These are phyloP conservation scores for Lipophrys pholis DNA, from an alignment of 2,113 vertebrate species.

Conservation along the genomic window DNA sequence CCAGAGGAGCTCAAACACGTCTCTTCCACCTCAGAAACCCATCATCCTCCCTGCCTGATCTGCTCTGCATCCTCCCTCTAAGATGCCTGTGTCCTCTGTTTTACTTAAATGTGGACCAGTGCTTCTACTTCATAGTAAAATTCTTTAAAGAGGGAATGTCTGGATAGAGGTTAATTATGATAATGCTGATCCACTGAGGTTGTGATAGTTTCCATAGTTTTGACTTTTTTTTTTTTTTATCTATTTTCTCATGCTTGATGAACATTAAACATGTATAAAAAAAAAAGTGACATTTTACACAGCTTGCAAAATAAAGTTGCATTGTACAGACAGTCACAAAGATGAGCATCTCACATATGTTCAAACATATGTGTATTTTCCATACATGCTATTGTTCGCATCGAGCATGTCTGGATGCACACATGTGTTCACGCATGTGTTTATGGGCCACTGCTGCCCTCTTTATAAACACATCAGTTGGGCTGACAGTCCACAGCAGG, in stretches of 20 bases:
- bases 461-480: conserved; percentile 88
- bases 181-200: neutral
- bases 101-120: conserved; percentile 13
- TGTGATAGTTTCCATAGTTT: neutral
- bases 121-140: conserved; percentile 4
- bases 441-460: conserved; percentile 65
- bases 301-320: neutral
- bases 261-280: conserved; percentile 9
- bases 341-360: neutral
- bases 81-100: conserved; percentile 41
- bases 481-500: conserved; percentile 82
- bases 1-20: conserved; percentile 65
- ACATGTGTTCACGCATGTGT: conserved; percentile 39
- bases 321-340: neutral
- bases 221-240: neutral
- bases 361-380: conserved; percentile 36
- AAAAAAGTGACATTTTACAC: neutral
- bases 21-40: conserved; percentile 53
- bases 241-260: neutral
- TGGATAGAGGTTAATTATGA: neutral
- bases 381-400: conserved; percentile 43
- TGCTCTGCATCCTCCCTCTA: conserved; percentile 19
- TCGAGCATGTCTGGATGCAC: conserved; percentile 37
- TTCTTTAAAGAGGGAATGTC: neutral
- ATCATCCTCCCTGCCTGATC: conserved; percentile 43